Conservation (phyloP, 2,113 vertebrate species). For the Phrynocephalus versicolor region DNA sequence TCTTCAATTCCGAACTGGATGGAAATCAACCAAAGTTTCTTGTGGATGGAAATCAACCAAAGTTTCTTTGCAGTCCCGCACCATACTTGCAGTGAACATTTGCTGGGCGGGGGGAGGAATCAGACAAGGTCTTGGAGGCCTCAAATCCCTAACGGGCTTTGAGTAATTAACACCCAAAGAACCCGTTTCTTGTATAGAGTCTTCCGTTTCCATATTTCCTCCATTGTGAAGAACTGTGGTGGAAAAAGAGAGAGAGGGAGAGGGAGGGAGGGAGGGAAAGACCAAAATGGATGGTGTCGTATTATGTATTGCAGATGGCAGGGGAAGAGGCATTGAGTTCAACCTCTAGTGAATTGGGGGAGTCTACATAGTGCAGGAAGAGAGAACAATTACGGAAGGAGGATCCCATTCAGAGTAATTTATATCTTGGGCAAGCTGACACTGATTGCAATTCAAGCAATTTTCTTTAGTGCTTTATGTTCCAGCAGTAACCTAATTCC, state of each 20-base stretch:
- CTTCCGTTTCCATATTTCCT: not conserved
- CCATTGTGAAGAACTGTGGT: not conserved
- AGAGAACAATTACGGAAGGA: not conserved
- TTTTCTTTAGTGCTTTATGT: constrained; percentile 19
- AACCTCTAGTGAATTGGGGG: not conserved
- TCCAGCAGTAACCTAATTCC: constrained; percentile 29
- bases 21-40: too few species aligned
- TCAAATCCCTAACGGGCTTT: too few species aligned
- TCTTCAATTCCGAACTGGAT: too few species aligned
- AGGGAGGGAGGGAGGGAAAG: not conserved
- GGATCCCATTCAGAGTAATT: constrained; percentile 12
- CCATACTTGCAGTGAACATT: too few species aligned
- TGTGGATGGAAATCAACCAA: too few species aligned
- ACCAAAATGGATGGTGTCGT: not conserved
- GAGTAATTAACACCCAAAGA: not conserved
- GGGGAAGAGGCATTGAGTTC: not conserved
- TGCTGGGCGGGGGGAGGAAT: too few species aligned
- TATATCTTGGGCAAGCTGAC: constrained; percentile 37
- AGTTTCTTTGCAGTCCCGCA: too few species aligned
- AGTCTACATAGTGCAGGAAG: not conserved
- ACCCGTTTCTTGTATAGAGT: not conserved
- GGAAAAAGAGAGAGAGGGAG: too few species aligned
- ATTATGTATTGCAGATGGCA: not conserved
- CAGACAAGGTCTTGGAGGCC: too few species aligned
- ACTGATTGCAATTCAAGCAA: constrained; percentile 29